phyloP scores from a whole-genome alignment of 2,113 vertebrate genomes.

The Peromyscus polionotus region DNA sequence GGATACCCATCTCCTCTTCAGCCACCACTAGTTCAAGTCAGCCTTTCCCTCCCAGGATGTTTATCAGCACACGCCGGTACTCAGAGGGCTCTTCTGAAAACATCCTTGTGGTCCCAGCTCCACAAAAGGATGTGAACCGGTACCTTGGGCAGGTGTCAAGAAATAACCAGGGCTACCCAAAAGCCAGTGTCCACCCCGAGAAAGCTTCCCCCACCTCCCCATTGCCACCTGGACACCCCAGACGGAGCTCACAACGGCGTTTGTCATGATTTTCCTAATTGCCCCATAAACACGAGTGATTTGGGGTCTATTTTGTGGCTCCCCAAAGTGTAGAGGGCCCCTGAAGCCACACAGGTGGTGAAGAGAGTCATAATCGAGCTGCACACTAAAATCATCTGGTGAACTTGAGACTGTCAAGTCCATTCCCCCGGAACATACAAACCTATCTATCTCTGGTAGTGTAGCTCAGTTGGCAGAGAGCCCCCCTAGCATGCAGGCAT shows the following conservation, averaged over 20 bases:
- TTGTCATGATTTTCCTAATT: neutral
- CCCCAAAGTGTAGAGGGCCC: neutral
- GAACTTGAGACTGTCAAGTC: neutral
- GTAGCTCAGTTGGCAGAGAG: too few species aligned
- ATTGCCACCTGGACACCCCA: neutral
- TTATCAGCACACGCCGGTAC: too few species aligned
- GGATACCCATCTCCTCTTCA: neutral
- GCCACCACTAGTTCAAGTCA: neutral
- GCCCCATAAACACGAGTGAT: neutral
- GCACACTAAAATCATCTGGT: neutral
- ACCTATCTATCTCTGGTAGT: neutral
- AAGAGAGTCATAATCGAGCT: neutral
- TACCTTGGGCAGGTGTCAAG: neutral
- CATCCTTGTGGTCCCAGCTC: neutral
- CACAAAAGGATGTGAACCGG: neutral
- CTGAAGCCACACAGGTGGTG: neutral
- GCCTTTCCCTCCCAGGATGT: rapidly evolving
- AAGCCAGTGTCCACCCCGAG: neutral
- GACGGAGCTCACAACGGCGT: neutral
- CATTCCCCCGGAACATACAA: neutral
- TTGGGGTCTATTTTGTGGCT: neutral
- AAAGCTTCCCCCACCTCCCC: neutral
- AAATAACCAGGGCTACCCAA: neutral
- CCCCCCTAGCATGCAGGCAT: neutral
- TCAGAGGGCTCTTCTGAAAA: neutral